Evolutionary conservation across 2,888 invertebrate species (phyloP), one percentile per base, ranked within the genome.

Genomic region (Orchestes rusci): DNA sequence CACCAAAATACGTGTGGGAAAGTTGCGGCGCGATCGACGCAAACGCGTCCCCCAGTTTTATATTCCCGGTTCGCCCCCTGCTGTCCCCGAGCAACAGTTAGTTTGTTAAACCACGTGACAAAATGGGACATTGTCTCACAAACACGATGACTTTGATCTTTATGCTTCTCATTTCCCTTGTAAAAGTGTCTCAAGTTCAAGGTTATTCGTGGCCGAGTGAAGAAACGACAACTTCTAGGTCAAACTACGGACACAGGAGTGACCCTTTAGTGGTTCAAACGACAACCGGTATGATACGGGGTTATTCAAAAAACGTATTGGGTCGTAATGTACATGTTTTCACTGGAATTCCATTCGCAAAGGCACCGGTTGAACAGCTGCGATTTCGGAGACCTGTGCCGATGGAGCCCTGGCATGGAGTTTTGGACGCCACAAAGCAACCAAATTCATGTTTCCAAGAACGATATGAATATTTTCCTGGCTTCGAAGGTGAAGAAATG

Each of bases 401-500:
- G 7, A 79, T 87, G 48, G 87, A 88, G 53, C 85, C 87, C 0
- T 92, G 91, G 91, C 84, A 85, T 61, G 88, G 88, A 1, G 81
- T 89, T 8, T 71, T 84, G 37, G 85, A 91, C 68, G 87, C 91
- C 27, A 88, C 82, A 4, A 73, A 76, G 29, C 72, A 86, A 66
- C 87, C 92, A 23, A 87, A 91, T 63, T 85, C 88, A 53, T 93
- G 93, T 71, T 85, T 82, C 61, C 93, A 93, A 69, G 87, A 88
- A 65, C 75, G 85, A 56, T 92, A 90, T 65, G 88, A 86, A 67
- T 88, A 86, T 64, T 92, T 91, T 62, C 88, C 87, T 1, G 88
- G 87, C 2, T 93, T 92, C 65, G 82, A 84, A 53, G 93, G 92
- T 16, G 92, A 91, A 63, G 89, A 91, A 64, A 93, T 94, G 87